These are phyloP conservation scores for Eupithecia vulgata DNA, from an alignment of 2,888 invertebrate species.

Conservation along the genomic window DNA sequence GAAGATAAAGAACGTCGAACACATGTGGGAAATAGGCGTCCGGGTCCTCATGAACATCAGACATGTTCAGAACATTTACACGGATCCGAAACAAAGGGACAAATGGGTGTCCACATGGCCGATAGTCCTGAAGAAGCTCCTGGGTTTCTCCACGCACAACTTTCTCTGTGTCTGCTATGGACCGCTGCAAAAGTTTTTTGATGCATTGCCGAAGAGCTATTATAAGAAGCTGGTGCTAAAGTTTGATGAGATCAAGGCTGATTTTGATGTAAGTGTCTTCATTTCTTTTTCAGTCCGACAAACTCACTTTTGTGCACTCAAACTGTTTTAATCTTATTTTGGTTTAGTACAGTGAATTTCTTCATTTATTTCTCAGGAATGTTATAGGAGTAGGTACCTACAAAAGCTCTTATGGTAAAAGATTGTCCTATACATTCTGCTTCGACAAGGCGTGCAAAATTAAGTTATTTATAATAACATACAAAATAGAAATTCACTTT, in stretches of 20 bases:
- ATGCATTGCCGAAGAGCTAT: slow-evolving; percentile 83
- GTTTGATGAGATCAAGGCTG: slow-evolving; percentile 84
- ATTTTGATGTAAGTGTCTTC: slow-evolving; percentile 80
- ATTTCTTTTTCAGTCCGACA: background rate
- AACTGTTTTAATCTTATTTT: background rate
- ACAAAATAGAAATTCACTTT: no score
- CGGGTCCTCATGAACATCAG: slow-evolving; percentile 85
- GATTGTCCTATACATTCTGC: no score
- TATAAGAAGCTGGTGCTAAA: slow-evolving; percentile 80
- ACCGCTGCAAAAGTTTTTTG: slow-evolving; percentile 84
- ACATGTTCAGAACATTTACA: slow-evolving; percentile 86
- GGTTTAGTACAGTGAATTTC: background rate
- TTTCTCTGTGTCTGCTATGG: slow-evolving; percentile 86
- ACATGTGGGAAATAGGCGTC: slow-evolving; percentile 85
- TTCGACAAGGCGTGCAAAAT: no score
- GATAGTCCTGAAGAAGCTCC: slow-evolving; percentile 86
- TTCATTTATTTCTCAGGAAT: no score
- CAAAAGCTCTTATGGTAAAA: no score
- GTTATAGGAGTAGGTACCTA: no score
- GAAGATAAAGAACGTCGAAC: slow-evolving; percentile 86
- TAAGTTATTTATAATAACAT: no score
- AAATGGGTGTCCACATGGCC: slow-evolving; percentile 85
- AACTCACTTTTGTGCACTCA: no score
- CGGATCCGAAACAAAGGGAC: slow-evolving; percentile 85
- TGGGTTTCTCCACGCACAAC: slow-evolving; percentile 87